These are phyloP conservation scores for Ditylenchus dipsaci DNA, from an alignment of 1,140 invertebrate species.

Conservation along the genomic window DNA sequence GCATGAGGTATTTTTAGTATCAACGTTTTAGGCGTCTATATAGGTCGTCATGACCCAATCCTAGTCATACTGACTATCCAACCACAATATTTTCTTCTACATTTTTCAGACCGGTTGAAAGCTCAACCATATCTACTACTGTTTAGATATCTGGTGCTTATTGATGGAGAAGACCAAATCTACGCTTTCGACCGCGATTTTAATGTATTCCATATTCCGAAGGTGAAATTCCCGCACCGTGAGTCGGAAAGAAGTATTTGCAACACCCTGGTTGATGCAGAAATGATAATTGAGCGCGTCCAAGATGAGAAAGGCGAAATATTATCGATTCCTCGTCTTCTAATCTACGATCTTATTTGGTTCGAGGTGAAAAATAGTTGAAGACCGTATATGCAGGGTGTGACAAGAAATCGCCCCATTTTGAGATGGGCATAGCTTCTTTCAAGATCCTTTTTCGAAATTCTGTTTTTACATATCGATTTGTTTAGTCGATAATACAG, in stretches of 20 bases:
- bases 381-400: background rate
- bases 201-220: constrained; percentile 79
- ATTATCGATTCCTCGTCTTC: constrained; percentile 71
- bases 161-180: constrained; percentile 76
- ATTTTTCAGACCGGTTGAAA: background rate
- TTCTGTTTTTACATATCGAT: too few relatives aligned
- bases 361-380: constrained; percentile 65
- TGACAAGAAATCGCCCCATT: too few relatives aligned
- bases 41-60: background rate
- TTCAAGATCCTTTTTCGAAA: too few relatives aligned
- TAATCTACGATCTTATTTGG: constrained; percentile 89
- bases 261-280: constrained; percentile 83
- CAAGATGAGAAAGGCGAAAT: constrained; percentile 41
- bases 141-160: constrained; percentile 87
- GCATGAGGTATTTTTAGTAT: constrained; percentile 70
- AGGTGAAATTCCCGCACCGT: constrained; percentile 72
- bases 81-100: too few relatives aligned
- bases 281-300: constrained; percentile 88
- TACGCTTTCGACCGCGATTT: constrained; percentile 94
- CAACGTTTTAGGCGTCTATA: background rate
- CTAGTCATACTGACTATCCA: too few relatives aligned
- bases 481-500: too few relatives aligned
- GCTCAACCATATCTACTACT: background rate
- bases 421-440: too few relatives aligned
- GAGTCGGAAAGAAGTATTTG: constrained; percentile 63